Percentiles rank a stretch among this genome's conserved stretches.
Conservation (phyloP, 2,888 invertebrate species). For the Protophormia terraenovae region DNA sequence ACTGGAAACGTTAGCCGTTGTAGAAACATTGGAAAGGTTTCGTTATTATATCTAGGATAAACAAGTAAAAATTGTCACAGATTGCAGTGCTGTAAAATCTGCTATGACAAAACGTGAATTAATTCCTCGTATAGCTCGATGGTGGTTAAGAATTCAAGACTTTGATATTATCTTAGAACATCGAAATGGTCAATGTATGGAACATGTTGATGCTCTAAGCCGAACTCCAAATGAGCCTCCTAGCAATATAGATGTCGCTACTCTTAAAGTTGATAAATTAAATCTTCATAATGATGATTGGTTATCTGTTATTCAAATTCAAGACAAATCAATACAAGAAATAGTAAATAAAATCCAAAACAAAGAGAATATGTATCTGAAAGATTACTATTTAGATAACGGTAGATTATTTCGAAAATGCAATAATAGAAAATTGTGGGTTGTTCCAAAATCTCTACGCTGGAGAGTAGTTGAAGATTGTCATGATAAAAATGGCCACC, state of each 20-base stretch:
- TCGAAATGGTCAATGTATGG: not conserved
- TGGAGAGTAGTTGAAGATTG: not conserved
- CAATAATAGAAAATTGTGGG: not conserved
- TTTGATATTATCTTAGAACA: not conserved
- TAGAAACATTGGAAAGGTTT: conserved; percentile 34
- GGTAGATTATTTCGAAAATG: not conserved
- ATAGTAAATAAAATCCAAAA: not conserved
- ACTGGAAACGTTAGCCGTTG: conserved; percentile 1
- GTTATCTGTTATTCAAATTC: conserved; percentile 5
- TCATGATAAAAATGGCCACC: too few relatives aligned
- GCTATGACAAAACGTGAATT: conserved; percentile 61
- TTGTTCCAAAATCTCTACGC: not conserved
- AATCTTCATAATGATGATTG: not conserved
- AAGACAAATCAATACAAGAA: not conserved
- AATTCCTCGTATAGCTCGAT: conserved; percentile 24
- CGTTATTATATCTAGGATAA: conserved; percentile 27
- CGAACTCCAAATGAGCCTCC: not conserved
- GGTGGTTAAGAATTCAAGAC: conserved; percentile 6
- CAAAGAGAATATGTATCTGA: not conserved
- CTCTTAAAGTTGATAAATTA: not conserved
- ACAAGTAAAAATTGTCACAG: not conserved
- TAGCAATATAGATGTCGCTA: conserved; percentile 17
- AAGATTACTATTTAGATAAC: conserved; percentile 3
- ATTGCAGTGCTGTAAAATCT: conserved; percentile 40
- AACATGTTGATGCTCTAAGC: conserved; percentile 15